A percentile compares a stretch with the other conserved stretches of the same genome.
Evolutionary conservation across 2,113 vertebrate genomes (phyloP).

Genomic region (Macrotus californicus): DNA sequence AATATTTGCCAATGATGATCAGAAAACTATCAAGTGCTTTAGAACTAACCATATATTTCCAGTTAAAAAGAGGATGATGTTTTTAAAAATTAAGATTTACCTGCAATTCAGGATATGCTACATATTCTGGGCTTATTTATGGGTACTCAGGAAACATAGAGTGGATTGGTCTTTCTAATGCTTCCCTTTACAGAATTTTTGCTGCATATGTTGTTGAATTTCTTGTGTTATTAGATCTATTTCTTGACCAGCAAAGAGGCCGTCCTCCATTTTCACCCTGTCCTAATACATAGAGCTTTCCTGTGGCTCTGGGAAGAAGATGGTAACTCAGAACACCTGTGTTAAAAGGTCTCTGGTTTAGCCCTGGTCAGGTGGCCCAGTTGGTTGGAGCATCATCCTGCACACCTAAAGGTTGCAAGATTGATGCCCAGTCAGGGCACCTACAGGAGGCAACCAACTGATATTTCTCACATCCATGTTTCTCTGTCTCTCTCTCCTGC

Average conservation of each 20-base stretch:
- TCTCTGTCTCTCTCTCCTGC: too few relatives aligned
- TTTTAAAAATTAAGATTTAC: constrained; percentile 26
- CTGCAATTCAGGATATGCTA: neutral
- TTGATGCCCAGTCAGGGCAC: too few relatives aligned
- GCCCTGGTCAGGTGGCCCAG: too few relatives aligned
- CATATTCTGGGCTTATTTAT: constrained; percentile 16
- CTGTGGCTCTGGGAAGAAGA: neutral
- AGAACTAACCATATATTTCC: neutral
- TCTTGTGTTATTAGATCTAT: neutral
- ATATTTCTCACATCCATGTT: too few relatives aligned
- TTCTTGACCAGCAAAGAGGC: neutral
- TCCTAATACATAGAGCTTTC: neutral
- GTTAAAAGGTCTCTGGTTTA: neutral
- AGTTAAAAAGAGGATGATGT: neutral
- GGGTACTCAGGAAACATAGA: neutral
- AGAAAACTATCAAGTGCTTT: constrained; percentile 15
- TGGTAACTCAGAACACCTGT: neutral
- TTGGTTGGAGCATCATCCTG: too few relatives aligned
- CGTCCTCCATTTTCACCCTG: neutral
- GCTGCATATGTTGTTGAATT: neutral
- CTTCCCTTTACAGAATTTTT: neutral
- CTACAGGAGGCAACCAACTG: too few relatives aligned
- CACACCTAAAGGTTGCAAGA: too few relatives aligned
- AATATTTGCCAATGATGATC: neutral
- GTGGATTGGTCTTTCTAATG: neutral